Evolutionary conservation across 2,888 invertebrate species (phyloP).

Genomic region (Parochlus steinenii): DNA sequence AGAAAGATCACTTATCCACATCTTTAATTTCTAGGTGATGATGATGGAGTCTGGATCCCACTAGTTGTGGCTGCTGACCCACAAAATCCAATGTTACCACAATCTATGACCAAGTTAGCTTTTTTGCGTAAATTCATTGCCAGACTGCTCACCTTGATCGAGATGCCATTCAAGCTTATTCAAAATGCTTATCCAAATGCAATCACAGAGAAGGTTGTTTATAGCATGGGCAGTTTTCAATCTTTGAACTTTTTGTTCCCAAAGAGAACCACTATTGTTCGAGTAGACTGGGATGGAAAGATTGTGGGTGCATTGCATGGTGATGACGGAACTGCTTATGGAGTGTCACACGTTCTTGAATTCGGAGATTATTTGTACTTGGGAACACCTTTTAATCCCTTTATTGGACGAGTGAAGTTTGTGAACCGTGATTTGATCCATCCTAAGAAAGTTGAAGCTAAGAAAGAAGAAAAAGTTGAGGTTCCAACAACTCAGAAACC

Average conservation of each 20-base stretch:
- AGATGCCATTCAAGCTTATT: constrained; percentile 44
- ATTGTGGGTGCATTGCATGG: constrained; percentile 51
- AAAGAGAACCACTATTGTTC: constrained; percentile 39
- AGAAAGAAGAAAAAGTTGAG: too few species aligned
- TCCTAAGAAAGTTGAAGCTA: constrained; percentile 27
- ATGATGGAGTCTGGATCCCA: constrained; percentile 46
- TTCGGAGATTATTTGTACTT: constrained; percentile 45
- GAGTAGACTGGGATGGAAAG: constrained; percentile 54
- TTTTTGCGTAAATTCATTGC: constrained; percentile 44
- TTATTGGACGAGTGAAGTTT: constrained; percentile 44
- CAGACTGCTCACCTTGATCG: constrained; percentile 39
- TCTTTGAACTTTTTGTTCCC: constrained; percentile 28
- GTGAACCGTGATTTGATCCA: constrained; percentile 25
- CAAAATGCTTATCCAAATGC: constrained; percentile 48
- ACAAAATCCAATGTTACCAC: constrained; percentile 37
- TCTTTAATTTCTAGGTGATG: too few species aligned
- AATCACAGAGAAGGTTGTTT: constrained; percentile 40
- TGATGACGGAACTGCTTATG: constrained; percentile 35
- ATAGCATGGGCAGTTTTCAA: constrained; percentile 52
- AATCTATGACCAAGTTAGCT: constrained; percentile 43
- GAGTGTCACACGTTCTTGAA: constrained; percentile 49
- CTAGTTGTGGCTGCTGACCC: constrained; percentile 38
- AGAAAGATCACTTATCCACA: too few species aligned
- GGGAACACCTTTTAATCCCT: constrained; percentile 51
- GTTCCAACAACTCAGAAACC: too few species aligned